Evolutionary conservation across 37 sponge, comb jelly and placozoan species (phyloP), one percentile per base, ranked within the genome.

Genomic region (Geodia barretti): DNA sequence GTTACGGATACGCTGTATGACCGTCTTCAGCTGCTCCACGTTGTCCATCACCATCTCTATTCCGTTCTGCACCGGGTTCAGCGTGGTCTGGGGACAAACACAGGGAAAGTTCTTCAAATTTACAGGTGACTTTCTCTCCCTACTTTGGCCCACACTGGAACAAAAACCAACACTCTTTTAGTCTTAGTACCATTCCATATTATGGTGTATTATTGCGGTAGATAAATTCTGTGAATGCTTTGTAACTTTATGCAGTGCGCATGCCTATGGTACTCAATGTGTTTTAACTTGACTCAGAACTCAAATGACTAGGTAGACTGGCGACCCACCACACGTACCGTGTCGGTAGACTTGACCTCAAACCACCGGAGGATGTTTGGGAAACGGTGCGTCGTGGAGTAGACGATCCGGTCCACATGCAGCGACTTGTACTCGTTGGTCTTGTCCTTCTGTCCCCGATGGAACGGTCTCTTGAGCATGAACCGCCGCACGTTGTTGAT

Each of bases 341-440:
- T 72, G 35, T 91, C 84, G 24, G 87, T 84, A 40, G 72, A 77
- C 47, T 65, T 41, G 34, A 94, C 94, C 62, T 89, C 91, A 86
- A 86, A 94, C 94, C 94, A 94, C 26, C 94, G 76, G 72, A 94
- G 69, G 25, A 90, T 90, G 40, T 91, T 91, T 47, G 94, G 94
- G 60, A 94, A 90, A 59, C 79, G 60, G 42, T 89, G 62, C 32
- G 80, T 82, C 28, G 94, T 94, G 0, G 83, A 81, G 73, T 90
- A 87, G 26, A 72, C 64, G 19, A 85, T 94, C 28, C 87, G 61
- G 65, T 94, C 94, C 36, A 90, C 67, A 41, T 83, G 85, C 31
- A 94, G 81, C 0, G 94, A 87, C 72, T 83, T 90, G 86, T 88
- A 93, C 43, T 93, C 94, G 70, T 89, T 89, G 24, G 64, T 70